A percentile compares a stretch with the other conserved stretches of the same genome.
These are phyloP conservation scores for Rousettus leschenaultii DNA, from an alignment of 2,113 vertebrate species.

Conservation along the genomic window DNA sequence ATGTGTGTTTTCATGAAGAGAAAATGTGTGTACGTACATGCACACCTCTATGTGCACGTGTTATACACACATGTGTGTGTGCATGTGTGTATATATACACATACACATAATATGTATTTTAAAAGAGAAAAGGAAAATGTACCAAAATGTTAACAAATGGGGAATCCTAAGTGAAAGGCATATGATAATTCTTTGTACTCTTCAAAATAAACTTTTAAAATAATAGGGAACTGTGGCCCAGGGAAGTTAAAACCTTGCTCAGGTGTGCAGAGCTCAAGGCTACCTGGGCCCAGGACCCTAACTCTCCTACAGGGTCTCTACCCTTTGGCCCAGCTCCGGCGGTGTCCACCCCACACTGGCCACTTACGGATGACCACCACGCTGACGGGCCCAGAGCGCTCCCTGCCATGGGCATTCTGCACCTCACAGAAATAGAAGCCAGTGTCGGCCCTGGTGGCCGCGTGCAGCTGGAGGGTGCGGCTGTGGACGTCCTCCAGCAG, in stretches of 20 bases:
- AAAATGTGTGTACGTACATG: background rate
- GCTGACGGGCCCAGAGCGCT: constrained; percentile 52
- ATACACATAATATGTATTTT: background rate
- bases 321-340: background rate
- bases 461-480: constrained; percentile 55
- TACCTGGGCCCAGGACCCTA: background rate
- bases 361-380: constrained; percentile 80
- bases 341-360: background rate
- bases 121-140: background rate
- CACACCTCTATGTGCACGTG: background rate
- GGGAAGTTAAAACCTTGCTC: background rate
- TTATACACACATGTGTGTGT: background rate
- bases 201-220: background rate
- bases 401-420: constrained; percentile 63
- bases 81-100: background rate
- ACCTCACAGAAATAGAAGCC: constrained; percentile 82
- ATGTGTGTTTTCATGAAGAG: background rate
- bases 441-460: rapidly evolving
- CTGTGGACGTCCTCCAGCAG: constrained; percentile 56
- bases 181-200: background rate
- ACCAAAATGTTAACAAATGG: background rate
- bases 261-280: background rate
- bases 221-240: background rate
- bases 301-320: background rate
- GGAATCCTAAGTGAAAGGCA: background rate